Evolutionary conservation across 53 echinoderm and acorn worm species (phyloP), one percentile per base, ranked within the genome.

Genomic region (Holothuria scabra): DNA sequence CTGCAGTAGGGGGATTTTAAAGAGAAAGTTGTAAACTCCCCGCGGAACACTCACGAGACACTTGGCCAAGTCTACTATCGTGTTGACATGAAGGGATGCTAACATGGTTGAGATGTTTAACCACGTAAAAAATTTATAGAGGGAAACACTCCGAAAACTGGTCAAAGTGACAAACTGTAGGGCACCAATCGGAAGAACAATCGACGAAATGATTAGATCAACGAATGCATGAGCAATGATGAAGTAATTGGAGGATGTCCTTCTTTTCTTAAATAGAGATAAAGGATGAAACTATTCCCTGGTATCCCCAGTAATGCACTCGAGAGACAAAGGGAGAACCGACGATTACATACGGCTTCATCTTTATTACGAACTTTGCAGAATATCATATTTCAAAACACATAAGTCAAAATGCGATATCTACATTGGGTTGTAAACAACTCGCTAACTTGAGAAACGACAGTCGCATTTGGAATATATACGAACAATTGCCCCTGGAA

Each of bases 51-150:
- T n/a, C n/a, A n/a, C n/a, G n/a, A n/a, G n/a, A n/a, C n/a, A n/a
- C n/a, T n/a, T n/a, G n/a, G n/a, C n/a, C n/a, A n/a, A n/a, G n/a
- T n/a, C n/a, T 2, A 69, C 69, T 22, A 74, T 41, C 12, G 74
- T 74, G 74, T 74, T 74, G n/a, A 74, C 44, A 49, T 74, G 74
- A 7, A 74, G 26, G 20, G 74, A 74, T 8, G 74, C 74, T 26
- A 48, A 13, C 21, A 49, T 48, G 3, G 74, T 49, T n/a, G 74
- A 28, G 12, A 74, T 46, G 46, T 48, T 38, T 41, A 74, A 25
- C 74, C 74, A 74, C 49, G n/a, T 41, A 12, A 74, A 9, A 1
- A 74, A 14, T 30, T 37, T 74, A 37, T 49, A 74, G 49, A 74
- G 46, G 25, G 48, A 74, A 9, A 30, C 24, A 37, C 46, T 74